Base-by-base conservation (phyloP, 2,113 vertebrate genomes). In the Dasypus novemcinctus region DNA sequence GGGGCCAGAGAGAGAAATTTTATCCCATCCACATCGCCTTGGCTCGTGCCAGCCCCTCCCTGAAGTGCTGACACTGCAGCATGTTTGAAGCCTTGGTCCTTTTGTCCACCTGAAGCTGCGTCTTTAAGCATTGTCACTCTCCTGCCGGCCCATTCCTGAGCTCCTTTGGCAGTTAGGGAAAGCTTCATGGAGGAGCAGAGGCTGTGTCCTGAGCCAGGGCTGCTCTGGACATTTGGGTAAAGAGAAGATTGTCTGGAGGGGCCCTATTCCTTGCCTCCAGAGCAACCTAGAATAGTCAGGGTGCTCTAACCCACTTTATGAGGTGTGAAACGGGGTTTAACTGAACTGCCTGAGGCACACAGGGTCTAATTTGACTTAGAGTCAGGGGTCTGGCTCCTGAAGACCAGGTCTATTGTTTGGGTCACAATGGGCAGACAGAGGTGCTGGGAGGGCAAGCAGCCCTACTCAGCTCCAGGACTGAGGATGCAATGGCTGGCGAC, bases 401-500 rank as follows among this genome's bases (percentile, higher is more conserved):
- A 46, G 29, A 80, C n/a, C 27, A 2, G 15, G 15, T 38, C 38
- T 71, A 9, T 29, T 66, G n/a, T 63, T 76, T 36, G 64, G 41
- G 76, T 81, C 54, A 68, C 33, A 11, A 38, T 46, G 76, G 52
- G 59, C 13, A 81, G 59, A 52, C 18, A n/a, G 54, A 68, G 46
- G 38, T 17, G 46, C 75, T 54, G 7, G 6, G 36, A 76, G 33
- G 38, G 21, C 31, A 54, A 20, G 69, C 11, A 41, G 36, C 20
- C 33, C 18, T 90, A 14, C 23, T 29, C 31, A 41, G 14, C 92
- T 71, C 92, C 61, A 31, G 84, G 75, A 52, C 4, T 15, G 52
- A 46, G 52, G 5, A 2, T 0, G 5, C 0, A 0, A 43, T 61
- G 46, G 20, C 23, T 5, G 29, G n/a, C 17, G 25, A 57, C 43